Evolutionary conservation across 2,113 vertebrate species (phyloP).

Genomic region (Epinephelus fuscoguttatus): DNA sequence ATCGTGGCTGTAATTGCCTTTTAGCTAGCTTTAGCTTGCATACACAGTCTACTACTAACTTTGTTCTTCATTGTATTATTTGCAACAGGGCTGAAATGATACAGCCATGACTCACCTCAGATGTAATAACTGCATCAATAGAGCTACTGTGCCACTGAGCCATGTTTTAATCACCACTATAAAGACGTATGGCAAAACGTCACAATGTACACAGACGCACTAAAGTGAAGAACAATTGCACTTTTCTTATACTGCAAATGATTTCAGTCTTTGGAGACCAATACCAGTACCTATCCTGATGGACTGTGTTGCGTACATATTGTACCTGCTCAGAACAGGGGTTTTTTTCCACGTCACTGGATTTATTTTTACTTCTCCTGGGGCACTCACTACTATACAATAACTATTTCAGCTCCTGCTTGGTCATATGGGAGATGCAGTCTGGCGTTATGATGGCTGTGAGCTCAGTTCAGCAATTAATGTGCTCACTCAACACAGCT

Average conservation of each 20-base stretch:
- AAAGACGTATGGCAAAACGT: constrained; percentile 15
- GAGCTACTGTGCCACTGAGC: constrained; percentile 7
- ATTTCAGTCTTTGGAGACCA: constrained; percentile 19
- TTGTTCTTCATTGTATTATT: not conserved
- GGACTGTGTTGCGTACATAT: constrained; percentile 27
- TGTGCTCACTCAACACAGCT: constrained; percentile 48
- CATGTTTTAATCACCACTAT: constrained; percentile 19
- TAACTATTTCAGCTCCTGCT: constrained; percentile 29
- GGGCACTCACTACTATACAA: constrained; percentile 34
- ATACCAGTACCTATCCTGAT: constrained; percentile 7
- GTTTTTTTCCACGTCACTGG: constrained; percentile 30
- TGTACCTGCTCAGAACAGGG: constrained; percentile 26
- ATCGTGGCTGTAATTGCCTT: not conserved
- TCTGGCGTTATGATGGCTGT: constrained; percentile 32
- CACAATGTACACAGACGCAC: not conserved
- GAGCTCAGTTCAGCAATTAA: constrained; percentile 54
- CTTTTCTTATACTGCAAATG: constrained; percentile 2
- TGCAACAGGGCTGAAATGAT: not conserved
- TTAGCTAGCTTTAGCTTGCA: not conserved
- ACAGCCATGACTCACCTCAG: not conserved
- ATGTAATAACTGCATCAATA: constrained; percentile 9
- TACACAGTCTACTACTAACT: not conserved
- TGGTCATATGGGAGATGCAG: constrained; percentile 41
- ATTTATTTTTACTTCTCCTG: constrained; percentile 46
- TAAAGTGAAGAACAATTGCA: constrained; percentile 2